These are phyloP conservation scores for Pangasianodon gigas DNA, from an alignment of 2,113 vertebrate species.

Conservation along the genomic window DNA sequence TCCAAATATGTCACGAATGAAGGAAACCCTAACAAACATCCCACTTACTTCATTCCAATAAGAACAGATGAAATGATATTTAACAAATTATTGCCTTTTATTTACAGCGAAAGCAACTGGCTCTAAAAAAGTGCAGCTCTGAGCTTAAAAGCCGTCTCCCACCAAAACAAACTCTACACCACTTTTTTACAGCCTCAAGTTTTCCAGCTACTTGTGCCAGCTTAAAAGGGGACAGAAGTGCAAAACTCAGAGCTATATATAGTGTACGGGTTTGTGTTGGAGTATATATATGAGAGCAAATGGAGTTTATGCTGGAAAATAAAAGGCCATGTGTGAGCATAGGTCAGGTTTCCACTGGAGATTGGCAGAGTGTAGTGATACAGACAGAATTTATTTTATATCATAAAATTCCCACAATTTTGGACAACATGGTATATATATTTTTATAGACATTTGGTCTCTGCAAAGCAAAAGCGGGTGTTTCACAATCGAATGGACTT, in stretches of 20 bases:
- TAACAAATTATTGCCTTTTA: constrained; percentile 10
- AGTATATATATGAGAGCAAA: neutral
- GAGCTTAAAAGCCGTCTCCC: neutral
- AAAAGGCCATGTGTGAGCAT: constrained; percentile 4
- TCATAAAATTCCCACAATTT: constrained; percentile 7
- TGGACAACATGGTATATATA: neutral
- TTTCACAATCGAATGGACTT: neutral
- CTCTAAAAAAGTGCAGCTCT: constrained; percentile 13
- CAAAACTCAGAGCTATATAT: constrained; percentile 2
- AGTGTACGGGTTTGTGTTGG: constrained; percentile 1
- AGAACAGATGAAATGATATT: constrained; percentile 16
- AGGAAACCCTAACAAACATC: neutral
- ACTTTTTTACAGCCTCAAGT: constrained; percentile 23
- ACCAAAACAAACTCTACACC: constrained; percentile 25
- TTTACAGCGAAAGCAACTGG: constrained; percentile 17
- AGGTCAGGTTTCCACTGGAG: constrained; percentile 4
- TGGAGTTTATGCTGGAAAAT: constrained; percentile 1
- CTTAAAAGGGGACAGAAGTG: constrained; percentile 32
- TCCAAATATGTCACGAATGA: neutral
- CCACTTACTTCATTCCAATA: neutral
- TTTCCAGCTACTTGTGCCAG: constrained; percentile 51
- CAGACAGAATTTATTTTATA: neutral
- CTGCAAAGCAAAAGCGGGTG: neutral
- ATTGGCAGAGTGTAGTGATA: neutral
- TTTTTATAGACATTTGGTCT: neutral